Base-by-base conservation (phyloP, 2,888 invertebrate species). In the Galeruca laticollis region DNA sequence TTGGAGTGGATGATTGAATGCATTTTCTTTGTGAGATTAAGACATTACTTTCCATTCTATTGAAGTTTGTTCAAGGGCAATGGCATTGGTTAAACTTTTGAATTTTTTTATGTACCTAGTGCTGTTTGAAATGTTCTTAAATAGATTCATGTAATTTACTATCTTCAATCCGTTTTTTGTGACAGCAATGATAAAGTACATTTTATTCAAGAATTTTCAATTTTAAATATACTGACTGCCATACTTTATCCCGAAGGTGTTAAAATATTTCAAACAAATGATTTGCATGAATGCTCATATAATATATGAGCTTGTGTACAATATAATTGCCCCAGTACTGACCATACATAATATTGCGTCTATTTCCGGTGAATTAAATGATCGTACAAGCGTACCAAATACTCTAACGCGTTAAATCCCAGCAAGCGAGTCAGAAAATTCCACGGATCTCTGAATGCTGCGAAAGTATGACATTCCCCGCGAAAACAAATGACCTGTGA, bases 401-500 rank as follows among this genome's bases (percentile, higher is more conserved):
- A 49, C 66, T 20, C 61, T 33, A 64, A 52, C 56, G 49, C 40
- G 37, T 61, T 63, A 59, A 67, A 67, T 67, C 72, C 66, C 68
- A 47, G 43, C 61, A 57, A 61, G 66, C 66, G 60, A 69, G 62
- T 57, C 63, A 60, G 66, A 68, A 67, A 71, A 74, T 72, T 71
- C 74, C 65, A 21, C 43, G 33, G 67, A 69, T 52, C 72, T 68
- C 67, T 40, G 70, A 52, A 37, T 40, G 69, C 72, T 70, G 71
- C 60, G 72, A 74, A 74, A 73, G 69, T 72, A 74, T 68, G 72
- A 75, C 75, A 73, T 73, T 75, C 75, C 67, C 69, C 43, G 68
- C 56, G 68, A 72, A 77, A 79, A 81, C 80, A 81, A 82, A 82
- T 80, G 80, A 76, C 77, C 72, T 72, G 75, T 73, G 73, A 77